Base-by-base conservation (phyloP, 64 coral and sea anemone genomes). In the Exaiptasia diaphana region DNA sequence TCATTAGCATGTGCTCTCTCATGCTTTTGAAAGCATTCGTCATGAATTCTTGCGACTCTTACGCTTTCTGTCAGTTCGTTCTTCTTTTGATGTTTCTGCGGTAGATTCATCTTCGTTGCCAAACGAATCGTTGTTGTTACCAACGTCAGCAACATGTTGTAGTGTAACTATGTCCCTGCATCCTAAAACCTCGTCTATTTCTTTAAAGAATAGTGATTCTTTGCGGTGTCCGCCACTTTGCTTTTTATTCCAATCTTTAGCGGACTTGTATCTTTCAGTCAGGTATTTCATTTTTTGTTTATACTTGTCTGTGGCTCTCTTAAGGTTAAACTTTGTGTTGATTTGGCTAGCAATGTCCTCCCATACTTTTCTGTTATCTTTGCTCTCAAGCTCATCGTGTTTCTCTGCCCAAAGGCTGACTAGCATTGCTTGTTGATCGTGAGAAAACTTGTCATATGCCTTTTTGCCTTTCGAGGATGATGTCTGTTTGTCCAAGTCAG, bases 201-300 rank as follows among this genome's bases (percentile, higher is more conserved):
- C 73, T 38, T 86, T 52, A 33, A 63, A 86, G 33, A 57, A 86
- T 32, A 64, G 38, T 31, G 46, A 67, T 50, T 86, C 57, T 42
- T 53, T 59, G 28, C 50, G 33, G 20, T 63, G 72, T 49, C 83
- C 50, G 41, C 70, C 53, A 28, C 50, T 85, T 56, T 85, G 81
- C 31, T 74, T 85, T 82, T 35, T 82, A 62, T 82, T 82, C 79
- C 79, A 82, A 29, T 82, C 79, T 63, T 55, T 52, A 41, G 71
- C 58, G 46, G 64, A 62, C 40, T 86, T 86, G 40, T 86, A 86
- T 64, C 73, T 42, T 48, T 61, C 58, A 63, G 76, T 86, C 41
- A 86, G 63, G 28, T 86, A 86, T 40, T 86, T 74, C 72, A 86
- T 85, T 72, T 85, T 85, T 50, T 50, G 21, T 18, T 50, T 21